These are phyloP conservation scores for Corbicula japonica DNA, from an alignment of 2,888 invertebrate species.

Conservation along the genomic window DNA sequence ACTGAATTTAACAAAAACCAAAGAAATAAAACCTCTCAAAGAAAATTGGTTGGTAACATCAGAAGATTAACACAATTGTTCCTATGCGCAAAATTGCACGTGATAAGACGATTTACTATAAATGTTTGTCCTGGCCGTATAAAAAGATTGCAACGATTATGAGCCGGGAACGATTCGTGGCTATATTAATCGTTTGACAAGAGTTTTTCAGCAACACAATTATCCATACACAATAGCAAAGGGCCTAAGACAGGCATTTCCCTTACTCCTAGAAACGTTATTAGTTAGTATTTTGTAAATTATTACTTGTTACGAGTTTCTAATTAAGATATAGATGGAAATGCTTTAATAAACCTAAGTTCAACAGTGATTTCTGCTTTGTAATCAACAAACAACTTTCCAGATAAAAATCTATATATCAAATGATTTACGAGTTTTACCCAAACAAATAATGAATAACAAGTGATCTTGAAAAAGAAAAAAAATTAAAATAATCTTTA, in stretches of 20 bases:
- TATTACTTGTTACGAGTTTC: neutral
- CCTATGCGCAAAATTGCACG: neutral
- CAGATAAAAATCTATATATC: neutral
- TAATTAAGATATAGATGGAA: neutral
- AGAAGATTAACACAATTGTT: neutral
- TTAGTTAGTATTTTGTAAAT: neutral
- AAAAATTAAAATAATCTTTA: neutral
- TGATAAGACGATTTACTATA: neutral
- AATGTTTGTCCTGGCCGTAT: constrained; percentile 2
- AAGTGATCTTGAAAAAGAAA: neutral
- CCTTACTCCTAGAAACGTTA: neutral
- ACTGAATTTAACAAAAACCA: neutral
- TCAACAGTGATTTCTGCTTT: neutral
- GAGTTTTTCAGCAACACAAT: neutral
- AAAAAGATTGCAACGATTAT: constrained; percentile 4
- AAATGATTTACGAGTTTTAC: neutral
- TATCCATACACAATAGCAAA: constrained; percentile 11
- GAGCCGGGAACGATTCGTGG: neutral
- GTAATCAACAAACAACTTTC: neutral
- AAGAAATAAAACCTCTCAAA: constrained; percentile 10
- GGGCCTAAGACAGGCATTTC: constrained; percentile 11
- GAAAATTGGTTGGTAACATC: neutral
- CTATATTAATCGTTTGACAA: too few species aligned
- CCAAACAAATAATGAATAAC: neutral
- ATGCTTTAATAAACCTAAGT: neutral